Conservation (phyloP, 2,113 vertebrate genomes). For the Esox niger region DNA sequence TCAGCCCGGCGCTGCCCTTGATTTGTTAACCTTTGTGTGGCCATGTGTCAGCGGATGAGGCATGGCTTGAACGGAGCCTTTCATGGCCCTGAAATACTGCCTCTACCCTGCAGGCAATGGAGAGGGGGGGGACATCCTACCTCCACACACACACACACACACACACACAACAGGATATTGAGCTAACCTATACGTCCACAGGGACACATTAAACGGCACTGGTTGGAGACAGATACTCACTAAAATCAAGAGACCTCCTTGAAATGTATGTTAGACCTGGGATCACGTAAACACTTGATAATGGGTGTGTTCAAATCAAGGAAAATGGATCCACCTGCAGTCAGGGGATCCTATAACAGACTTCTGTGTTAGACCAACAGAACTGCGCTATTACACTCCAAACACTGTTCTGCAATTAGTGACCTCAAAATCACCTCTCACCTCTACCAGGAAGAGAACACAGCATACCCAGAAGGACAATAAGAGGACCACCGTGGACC, state of each 20-base stretch:
- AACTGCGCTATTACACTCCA: neutral
- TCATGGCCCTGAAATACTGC: conserved; percentile 58
- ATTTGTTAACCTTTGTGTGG: conserved; percentile 73
- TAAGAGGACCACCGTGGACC: conserved; percentile 43
- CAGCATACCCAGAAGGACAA: conserved; percentile 45
- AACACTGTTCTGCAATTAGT: neutral
- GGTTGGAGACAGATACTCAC: conserved; percentile 35
- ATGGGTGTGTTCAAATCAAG: neutral
- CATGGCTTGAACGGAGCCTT: conserved; percentile 44
- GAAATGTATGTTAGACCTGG: conserved; percentile 27
- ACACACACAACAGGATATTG: conserved; percentile 53
- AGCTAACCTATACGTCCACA: conserved; percentile 52
- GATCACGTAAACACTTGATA: neutral
- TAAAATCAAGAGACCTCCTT: conserved; percentile 15
- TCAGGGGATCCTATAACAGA: too few relatives aligned
- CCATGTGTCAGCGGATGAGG: conserved; percentile 61
- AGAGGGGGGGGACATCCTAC: neutral
- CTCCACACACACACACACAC: conserved; percentile 22
- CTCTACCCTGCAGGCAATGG: conserved; percentile 5
- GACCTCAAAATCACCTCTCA: conserved; percentile 39
- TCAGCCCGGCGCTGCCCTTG: conserved; percentile 52
- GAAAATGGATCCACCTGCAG: too few relatives aligned
- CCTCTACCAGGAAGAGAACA: conserved; percentile 30
- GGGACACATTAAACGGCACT: conserved; percentile 48
- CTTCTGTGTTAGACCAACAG: neutral